Percentiles rank a stretch among this genome's conserved stretches.
phyloP scores from a whole-genome alignment of 2,113 vertebrate genomes.

The Strigops habroptila region DNA sequence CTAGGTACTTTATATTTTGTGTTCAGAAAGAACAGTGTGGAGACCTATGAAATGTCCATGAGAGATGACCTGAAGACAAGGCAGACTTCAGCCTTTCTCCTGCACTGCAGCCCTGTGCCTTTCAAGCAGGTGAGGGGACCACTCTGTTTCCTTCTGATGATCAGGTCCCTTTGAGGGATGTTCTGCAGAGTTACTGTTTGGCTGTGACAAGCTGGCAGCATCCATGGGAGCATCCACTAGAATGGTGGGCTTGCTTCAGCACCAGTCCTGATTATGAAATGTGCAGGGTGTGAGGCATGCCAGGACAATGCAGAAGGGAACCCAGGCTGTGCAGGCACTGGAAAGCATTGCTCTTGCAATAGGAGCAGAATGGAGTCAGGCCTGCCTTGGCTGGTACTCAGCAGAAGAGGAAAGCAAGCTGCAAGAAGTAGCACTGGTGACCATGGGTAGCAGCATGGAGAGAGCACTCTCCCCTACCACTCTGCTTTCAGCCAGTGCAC shows the following conservation, averaged over 20 bases:
- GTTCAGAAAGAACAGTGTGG: neutral
- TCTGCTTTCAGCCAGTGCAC: neutral
- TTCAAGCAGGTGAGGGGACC: fast-evolving
- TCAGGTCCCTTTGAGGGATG: neutral
- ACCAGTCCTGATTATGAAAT: neutral
- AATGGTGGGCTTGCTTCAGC: fast-evolving
- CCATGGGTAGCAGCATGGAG: neutral
- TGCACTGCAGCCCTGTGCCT: fast-evolving
- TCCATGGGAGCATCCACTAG: neutral
- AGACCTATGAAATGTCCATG: neutral
- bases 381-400: neutral
- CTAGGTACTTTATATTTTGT: neutral
- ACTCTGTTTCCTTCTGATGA: neutral
- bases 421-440: neutral
- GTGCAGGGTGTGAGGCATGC: neutral
- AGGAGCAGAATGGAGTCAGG: neutral
- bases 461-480: neutral
- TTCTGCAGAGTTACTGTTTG: neutral
- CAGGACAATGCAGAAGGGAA: neutral
- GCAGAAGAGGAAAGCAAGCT: neutral
- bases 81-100: neutral
- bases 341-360: neutral
- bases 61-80: fast-evolving
- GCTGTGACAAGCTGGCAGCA: neutral
- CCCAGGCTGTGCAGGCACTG: neutral